phyloP scores from a whole-genome alignment of 2,888 invertebrate genomes.

The Pachycephus smyrnensis region DNA sequence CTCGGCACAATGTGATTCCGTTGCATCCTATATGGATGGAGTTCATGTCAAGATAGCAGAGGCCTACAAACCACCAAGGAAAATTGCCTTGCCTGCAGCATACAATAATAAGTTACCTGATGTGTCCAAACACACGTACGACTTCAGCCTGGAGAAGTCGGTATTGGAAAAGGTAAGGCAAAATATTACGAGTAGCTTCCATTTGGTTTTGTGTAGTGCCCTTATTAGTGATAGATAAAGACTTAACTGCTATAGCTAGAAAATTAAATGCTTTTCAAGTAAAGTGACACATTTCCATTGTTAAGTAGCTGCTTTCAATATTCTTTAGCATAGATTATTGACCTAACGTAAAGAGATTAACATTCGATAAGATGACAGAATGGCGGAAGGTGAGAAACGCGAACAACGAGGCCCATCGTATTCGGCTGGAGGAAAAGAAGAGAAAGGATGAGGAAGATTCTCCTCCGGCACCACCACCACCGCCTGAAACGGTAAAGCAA shows the following conservation, averaged over 20 bases:
- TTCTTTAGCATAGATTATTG: background rate
- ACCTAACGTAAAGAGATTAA: slow-evolving; percentile 6
- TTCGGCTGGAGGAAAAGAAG: slow-evolving; percentile 73
- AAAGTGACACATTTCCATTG: background rate
- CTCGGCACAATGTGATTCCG: slow-evolving; percentile 59
- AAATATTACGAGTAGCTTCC: background rate
- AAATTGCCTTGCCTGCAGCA: slow-evolving; percentile 73
- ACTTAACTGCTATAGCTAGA: background rate
- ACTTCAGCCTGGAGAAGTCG: slow-evolving; percentile 80
- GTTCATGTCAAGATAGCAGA: slow-evolving; percentile 91
- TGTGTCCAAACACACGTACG: slow-evolving; percentile 73
- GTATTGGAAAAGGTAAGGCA: slow-evolving; percentile 72
- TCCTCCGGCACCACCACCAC: slow-evolving; percentile 69
- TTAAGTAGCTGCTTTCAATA: background rate
- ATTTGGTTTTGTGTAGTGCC: background rate
- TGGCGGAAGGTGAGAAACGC: slow-evolving; percentile 76
- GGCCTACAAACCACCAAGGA: slow-evolving; percentile 85
- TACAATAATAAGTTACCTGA: slow-evolving; percentile 70
- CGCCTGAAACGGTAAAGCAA: slow-evolving; percentile 66
- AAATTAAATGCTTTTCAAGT: background rate
- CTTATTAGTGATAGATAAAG: slow-evolving; percentile 7
- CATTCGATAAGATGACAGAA: slow-evolving; percentile 70
- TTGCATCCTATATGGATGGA: slow-evolving; percentile 79
- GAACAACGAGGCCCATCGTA: slow-evolving; percentile 73
- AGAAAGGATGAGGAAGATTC: slow-evolving; percentile 71